These are phyloP conservation scores for Anabas testudineus DNA, from an alignment of 2,797 vertebrate species.

Conservation along the genomic window DNA sequence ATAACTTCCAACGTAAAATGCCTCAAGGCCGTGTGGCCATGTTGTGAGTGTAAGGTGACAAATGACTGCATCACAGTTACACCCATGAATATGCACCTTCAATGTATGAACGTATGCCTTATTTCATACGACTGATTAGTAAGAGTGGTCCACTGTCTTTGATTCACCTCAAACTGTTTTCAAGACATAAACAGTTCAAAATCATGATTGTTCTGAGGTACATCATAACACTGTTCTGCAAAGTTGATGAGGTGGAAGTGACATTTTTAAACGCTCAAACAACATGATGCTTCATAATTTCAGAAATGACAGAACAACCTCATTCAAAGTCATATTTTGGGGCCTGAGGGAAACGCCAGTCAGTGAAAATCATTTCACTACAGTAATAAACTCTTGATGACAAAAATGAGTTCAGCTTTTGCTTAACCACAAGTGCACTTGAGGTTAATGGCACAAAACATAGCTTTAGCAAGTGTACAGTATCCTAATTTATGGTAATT, in stretches of 20 bases:
- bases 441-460: conserved; percentile 63
- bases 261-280: conserved; percentile 20
- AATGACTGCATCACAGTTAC: neutral
- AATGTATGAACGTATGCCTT: neutral
- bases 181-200: neutral
- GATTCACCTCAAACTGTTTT: conserved; percentile 18
- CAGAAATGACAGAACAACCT: conserved; percentile 5
- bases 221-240: conserved; percentile 12
- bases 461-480: conserved; percentile 4
- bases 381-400: conserved; percentile 20
- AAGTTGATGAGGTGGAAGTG: neutral
- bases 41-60: neutral
- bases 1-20: neutral
- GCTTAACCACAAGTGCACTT: conserved; percentile 64
- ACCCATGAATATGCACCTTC: neutral
- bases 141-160: conserved; percentile 10
- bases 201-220: neutral
- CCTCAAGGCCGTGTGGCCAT: neutral
- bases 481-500: conserved; percentile 7
- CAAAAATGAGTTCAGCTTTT: conserved; percentile 23
- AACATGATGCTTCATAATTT: neutral
- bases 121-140: conserved; percentile 5
- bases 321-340: neutral
- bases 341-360: neutral
- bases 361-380: neutral